Conservation (phyloP, 35 echinoderm and acorn worm species). For the Heliocidaris tuberculata region DNA sequence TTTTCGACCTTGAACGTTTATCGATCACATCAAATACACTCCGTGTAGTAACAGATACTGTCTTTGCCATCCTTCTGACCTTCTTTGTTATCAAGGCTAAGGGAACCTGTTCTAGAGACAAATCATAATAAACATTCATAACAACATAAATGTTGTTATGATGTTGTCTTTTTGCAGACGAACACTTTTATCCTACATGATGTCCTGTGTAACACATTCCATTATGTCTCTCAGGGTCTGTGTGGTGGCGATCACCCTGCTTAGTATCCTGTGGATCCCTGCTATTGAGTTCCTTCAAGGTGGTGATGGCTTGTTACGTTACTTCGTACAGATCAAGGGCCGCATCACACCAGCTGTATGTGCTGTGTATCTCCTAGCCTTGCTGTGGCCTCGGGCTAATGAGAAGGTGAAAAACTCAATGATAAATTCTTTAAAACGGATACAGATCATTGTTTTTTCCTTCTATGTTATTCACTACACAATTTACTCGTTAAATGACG, state of each 20-base stretch:
- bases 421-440: not conserved
- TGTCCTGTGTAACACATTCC: too few species aligned
- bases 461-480: not conserved
- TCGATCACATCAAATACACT: too few species aligned
- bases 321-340: slow-evolving; percentile 3
- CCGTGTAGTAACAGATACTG: too few species aligned
- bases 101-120: too few species aligned
- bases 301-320: not conserved
- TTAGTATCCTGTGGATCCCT: slow-evolving; percentile 13
- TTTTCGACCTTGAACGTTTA: too few species aligned
- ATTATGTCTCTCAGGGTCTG: not conserved
- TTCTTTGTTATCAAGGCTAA: too few species aligned
- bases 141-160: too few species aligned
- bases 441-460: not conserved
- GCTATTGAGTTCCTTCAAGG: slow-evolving; percentile 19
- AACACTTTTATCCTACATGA: too few species aligned
- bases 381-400: slow-evolving; percentile 37
- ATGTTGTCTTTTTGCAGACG: too few species aligned
- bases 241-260: not conserved
- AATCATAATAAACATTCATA: too few species aligned
- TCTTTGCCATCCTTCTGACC: too few species aligned
- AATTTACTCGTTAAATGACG: not conserved
- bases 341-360: not conserved
- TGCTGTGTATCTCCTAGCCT: not conserved
- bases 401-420: slow-evolving; percentile 10